Evolutionary conservation across 1,140 invertebrate genomes (phyloP).

Genomic region (Brachionus sp.): DNA sequence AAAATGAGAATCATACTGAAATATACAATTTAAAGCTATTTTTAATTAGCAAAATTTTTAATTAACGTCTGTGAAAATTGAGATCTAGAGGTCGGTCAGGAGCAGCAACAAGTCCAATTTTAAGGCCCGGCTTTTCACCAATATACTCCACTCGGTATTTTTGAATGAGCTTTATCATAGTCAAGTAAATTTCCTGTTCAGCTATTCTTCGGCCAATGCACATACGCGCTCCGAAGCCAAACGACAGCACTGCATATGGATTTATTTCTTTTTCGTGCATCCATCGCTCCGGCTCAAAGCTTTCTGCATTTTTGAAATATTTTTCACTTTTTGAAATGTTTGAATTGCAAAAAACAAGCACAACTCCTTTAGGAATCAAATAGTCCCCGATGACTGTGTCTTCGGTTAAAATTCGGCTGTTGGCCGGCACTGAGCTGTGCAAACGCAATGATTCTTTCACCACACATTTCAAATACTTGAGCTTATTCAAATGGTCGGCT

Average conservation of each 20-base stretch:
- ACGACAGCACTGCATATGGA: slow-evolving; percentile 77
- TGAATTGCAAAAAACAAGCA: slow-evolving; percentile 37
- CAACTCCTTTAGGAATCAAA: slow-evolving; percentile 41
- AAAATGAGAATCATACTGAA: not conserved
- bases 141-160: slow-evolving; percentile 9
- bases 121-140: slow-evolving; percentile 1
- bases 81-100: slow-evolving; percentile 13
- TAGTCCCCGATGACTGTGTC: slow-evolving; percentile 23
- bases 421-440: slow-evolving; percentile 37
- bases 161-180: slow-evolving; percentile 31
- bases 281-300: slow-evolving; percentile 55
- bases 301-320: slow-evolving; percentile 48
- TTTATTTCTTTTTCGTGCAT: slow-evolving; percentile 64
- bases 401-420: slow-evolving; percentile 17
- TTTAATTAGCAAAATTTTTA: not conserved
- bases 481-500: not conserved
- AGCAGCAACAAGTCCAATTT: slow-evolving; percentile 16
- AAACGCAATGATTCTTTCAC: slow-evolving; percentile 32
- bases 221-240: slow-evolving; percentile 78
- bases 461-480: slow-evolving; percentile 29
- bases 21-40: not conserved
- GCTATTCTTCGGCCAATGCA: slow-evolving; percentile 82
- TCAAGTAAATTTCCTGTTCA: slow-evolving; percentile 72
- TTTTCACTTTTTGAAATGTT: slow-evolving; percentile 7
- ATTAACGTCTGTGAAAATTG: slow-evolving; percentile 33